These are phyloP conservation scores for Thomomys bottae DNA, from an alignment of 2,113 vertebrate genomes.

Conservation along the genomic window DNA sequence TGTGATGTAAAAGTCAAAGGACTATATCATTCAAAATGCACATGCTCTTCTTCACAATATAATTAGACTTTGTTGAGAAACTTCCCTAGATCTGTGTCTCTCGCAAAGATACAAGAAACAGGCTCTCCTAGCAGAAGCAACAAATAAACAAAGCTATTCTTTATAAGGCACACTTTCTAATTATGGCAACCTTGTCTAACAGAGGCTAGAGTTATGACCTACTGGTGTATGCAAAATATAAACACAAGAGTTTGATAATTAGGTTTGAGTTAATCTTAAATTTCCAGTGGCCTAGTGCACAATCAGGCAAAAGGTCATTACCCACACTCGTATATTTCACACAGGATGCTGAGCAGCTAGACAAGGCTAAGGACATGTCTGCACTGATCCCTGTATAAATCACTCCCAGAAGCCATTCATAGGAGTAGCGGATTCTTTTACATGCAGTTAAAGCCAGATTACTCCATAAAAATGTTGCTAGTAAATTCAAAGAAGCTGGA, in stretches of 20 bases:
- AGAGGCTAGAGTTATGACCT: slow-evolving; percentile 88
- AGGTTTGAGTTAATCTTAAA: slow-evolving; percentile 89
- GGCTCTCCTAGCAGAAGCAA: slow-evolving; percentile 84
- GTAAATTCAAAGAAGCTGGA: slow-evolving; percentile 22
- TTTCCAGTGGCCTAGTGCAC: slow-evolving; percentile 87
- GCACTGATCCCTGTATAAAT: slow-evolving; percentile 36
- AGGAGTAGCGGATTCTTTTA: slow-evolving; percentile 7
- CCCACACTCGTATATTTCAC: slow-evolving; percentile 86
- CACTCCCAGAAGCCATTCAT: slow-evolving; percentile 39
- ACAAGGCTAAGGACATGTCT: slow-evolving; percentile 79
- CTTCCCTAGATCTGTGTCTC: slow-evolving; percentile 73
- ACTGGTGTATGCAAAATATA: slow-evolving; percentile 91
- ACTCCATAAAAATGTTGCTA: slow-evolving; percentile 36
- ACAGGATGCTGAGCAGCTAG: slow-evolving; percentile 77
- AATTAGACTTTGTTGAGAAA: slow-evolving; percentile 50
- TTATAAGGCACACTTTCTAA: slow-evolving; percentile 82
- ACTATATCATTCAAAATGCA: neutral
- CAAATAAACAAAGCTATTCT: slow-evolving; percentile 87
- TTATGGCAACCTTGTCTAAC: slow-evolving; percentile 79
- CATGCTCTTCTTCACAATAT: neutral
- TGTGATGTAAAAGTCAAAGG: neutral
- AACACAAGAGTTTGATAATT: slow-evolving; percentile 95
- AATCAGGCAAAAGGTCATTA: slow-evolving; percentile 89
- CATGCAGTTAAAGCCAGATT: slow-evolving; percentile 40
- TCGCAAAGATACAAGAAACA: slow-evolving; percentile 79